phyloP scores from a whole-genome alignment of 2,888 invertebrate species.

The Resseliella maxima region DNA sequence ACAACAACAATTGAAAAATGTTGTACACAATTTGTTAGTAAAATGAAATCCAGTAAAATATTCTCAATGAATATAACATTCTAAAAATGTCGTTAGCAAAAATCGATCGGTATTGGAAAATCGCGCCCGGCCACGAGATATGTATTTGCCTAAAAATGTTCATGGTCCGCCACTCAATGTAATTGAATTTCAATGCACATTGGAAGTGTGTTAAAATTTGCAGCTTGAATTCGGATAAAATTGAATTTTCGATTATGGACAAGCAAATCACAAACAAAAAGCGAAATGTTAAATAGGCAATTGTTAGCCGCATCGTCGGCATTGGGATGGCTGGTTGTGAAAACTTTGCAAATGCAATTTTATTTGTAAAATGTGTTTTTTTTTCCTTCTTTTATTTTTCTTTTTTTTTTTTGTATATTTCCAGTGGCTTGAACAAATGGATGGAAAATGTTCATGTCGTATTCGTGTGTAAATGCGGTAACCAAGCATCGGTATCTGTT shows the following conservation, averaged over 20 bases:
- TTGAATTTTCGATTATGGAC: constrained; percentile 45
- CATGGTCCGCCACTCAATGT: constrained; percentile 37
- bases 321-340: neutral
- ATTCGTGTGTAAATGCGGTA: constrained; percentile 41
- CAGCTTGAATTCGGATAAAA: constrained; percentile 5
- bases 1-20: neutral
- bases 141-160: neutral
- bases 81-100: neutral
- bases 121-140: neutral
- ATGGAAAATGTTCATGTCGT: constrained; percentile 43
- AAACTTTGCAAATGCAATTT: constrained; percentile 1
- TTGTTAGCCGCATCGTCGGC: neutral
- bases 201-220: constrained; percentile 16
- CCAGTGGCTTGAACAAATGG: constrained; percentile 25
- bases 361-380: no score
- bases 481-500: constrained; percentile 9
- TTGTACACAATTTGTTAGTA: neutral
- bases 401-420: constrained; percentile 1
- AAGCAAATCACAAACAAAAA: constrained; percentile 43
- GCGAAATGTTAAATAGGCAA: constrained; percentile 41
- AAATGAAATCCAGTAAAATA: no score
- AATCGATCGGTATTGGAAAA: neutral
- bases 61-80: neutral
- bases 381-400: no score
- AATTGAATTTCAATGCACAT: constrained; percentile 48